These are phyloP conservation scores for Euleptes europaea DNA, from an alignment of 2,113 vertebrate species.

Conservation along the genomic window DNA sequence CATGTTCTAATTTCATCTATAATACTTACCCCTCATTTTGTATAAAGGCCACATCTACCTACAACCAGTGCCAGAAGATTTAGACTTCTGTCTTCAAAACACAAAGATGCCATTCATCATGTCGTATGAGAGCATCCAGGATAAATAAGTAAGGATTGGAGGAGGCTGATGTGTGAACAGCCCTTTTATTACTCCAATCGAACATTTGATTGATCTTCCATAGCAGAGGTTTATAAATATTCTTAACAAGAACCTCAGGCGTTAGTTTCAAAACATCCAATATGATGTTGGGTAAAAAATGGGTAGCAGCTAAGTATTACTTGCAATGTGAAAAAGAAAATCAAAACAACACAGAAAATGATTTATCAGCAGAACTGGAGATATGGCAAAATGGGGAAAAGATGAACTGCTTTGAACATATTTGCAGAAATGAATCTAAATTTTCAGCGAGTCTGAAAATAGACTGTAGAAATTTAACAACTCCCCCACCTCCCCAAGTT, in stretches of 20 bases:
- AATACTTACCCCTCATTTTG: accelerated
- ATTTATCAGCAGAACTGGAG: neutral
- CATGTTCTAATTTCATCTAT: neutral
- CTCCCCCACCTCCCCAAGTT: neutral
- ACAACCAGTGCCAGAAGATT: neutral
- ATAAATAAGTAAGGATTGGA: neutral
- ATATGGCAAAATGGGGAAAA: neutral
- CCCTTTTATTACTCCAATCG: neutral
- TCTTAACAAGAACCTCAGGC: slow-evolving; percentile 34
- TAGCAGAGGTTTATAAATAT: neutral
- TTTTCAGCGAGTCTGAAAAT: neutral
- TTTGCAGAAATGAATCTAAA: neutral
- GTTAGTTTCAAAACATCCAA: neutral
- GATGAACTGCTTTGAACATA: neutral
- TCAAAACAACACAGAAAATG: neutral
- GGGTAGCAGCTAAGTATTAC: neutral
- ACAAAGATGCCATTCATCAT: neutral
- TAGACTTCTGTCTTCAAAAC: neutral
- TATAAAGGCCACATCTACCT: neutral
- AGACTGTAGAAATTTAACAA: neutral
- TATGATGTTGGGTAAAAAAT: neutral
- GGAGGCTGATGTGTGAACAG: neutral
- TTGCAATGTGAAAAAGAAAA: neutral
- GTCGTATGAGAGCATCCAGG: neutral
- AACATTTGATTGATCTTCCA: slow-evolving; percentile 31